Evolutionary conservation across 2,888 invertebrate species (phyloP), one percentile per base, ranked within the genome.

Genomic region (Epiblema foenella): DNA sequence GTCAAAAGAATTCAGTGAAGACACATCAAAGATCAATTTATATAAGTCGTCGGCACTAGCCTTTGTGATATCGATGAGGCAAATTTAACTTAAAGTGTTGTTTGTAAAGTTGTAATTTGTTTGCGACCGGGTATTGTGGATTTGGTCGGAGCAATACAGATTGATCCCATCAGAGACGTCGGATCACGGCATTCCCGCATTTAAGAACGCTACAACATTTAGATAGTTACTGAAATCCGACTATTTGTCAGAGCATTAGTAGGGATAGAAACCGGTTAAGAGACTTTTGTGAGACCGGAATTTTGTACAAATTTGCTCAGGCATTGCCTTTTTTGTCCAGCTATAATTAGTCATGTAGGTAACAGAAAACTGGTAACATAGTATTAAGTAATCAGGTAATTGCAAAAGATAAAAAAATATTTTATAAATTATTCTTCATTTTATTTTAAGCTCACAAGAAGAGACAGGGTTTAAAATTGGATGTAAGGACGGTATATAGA

Each of bases 91-190:
- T 78, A 87, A 85, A 81, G 77, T 72, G 74, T 18, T 69, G 66
- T 72, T 57, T 73, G 79, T 86, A 89, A 83, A 85, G 87, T 86
- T 74, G 83, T 78, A 76, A 84, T 83, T 89, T 76, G 81, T 78
- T 76, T 76, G 78, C 76, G 77, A 76, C 54, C 64, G 69, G 69
- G 72, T 69, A 76, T 76, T 69, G 76, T 76, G 78, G 79, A 76
- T 81, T 81, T 78, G 77, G 83, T 81, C 81, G 85, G 83, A 87
- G 86, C 89, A 81, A 85, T 89, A 91, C 90, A 91, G 89, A 91
- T 91, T 89, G 81, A 82, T 81, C 79, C 77, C 81, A 80, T 81
- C 81, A 78, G 75, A 73, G 74, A 74, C 69, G 75, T 75, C 75
- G 77, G 77, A 78, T 79, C 77, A 75, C 75, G 74, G 75, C 39